Base-by-base conservation (phyloP, 2,888 invertebrate genomes). In the Euplagia quadripunctaria region DNA sequence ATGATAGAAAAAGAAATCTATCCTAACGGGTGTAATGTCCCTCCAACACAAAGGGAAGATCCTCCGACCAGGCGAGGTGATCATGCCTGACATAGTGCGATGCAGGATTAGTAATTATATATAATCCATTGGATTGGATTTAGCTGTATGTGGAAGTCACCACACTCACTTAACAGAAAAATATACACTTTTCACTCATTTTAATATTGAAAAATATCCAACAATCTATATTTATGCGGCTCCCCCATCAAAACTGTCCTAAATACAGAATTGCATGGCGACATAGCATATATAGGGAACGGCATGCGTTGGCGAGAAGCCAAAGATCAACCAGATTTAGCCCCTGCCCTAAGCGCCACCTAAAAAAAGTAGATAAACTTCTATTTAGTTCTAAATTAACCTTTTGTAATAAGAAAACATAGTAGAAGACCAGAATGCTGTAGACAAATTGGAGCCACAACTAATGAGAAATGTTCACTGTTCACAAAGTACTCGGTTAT, bases 231-330 rank as follows among this genome's bases (percentile, higher is more conserved):
- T 86, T 82, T 86, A 85, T 73, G 43, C 70, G n/a, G 74, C 83
- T 90, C 91, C 94, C 93, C 93, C 91, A 90, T 91, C 89, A 91
- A 93, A 93, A 89, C 87, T 90, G 93, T 92, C 92, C 94, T 92
- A 90, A 91, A 94, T 94, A 90, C 92, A 91, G 92, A 92, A 93
- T 91, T 91, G 93, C 93, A 93, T 89, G 86, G 91, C 87, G 93
- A 94, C 94, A 93, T 84, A 82, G 86, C 79, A 90, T 93, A 94
- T 94, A 93, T 93, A 91, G 87, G 87, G 91, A 92, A 90, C 91
- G 90, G 91, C 90, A 94, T 93, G 83, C 86, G 81, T 88, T 94
- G 95, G 95, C 88, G 7, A 8, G 16, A 68, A 76, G 93, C 95
- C 94, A 94, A 88, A 88, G 92, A 92, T 93, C 91, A 90, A 80